A percentile compares a stretch with the other conserved stretches of the same genome.
Evolutionary conservation across 2,113 vertebrate species (phyloP).

Genomic region (Pongo abelii): DNA sequence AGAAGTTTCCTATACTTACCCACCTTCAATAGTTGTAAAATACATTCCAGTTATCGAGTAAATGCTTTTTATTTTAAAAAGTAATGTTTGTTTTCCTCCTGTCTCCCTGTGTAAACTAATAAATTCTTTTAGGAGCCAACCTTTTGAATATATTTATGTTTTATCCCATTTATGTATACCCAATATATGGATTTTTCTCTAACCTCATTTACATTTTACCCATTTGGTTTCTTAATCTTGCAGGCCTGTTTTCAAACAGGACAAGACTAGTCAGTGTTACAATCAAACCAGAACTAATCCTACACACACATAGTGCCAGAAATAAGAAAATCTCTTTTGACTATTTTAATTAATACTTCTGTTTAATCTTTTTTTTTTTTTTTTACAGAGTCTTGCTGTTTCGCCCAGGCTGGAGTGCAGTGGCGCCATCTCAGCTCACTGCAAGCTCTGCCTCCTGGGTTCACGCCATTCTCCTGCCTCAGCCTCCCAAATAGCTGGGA

Average conservation of each 20-base stretch:
- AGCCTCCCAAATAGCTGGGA: too few relatives aligned
- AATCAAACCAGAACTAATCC: background rate
- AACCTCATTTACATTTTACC: conserved; percentile 29
- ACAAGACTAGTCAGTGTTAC: background rate
- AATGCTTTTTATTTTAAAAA: conserved; percentile 20
- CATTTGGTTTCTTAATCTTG: conserved; percentile 6
- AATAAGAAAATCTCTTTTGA: background rate
- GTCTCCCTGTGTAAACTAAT: background rate
- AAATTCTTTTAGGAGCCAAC: background rate
- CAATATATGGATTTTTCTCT: background rate
- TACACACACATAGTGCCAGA: background rate
- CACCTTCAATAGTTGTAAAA: background rate
- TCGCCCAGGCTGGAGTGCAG: too few relatives aligned
- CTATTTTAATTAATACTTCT: background rate
- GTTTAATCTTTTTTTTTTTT: background rate
- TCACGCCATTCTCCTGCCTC: too few relatives aligned
- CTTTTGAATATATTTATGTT: background rate
- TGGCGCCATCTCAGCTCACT: too few relatives aligned
- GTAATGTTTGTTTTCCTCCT: conserved; percentile 6
- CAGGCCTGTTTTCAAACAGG: background rate
- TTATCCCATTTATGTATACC: background rate
- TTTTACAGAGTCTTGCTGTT: too few relatives aligned
- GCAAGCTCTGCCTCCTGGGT: too few relatives aligned
- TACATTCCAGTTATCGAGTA: background rate
- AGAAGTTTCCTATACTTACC: background rate